Conservation (phyloP, 30 jellyfish, hydroid and myxozoan genomes). For the Turritopsis rubra region DNA sequence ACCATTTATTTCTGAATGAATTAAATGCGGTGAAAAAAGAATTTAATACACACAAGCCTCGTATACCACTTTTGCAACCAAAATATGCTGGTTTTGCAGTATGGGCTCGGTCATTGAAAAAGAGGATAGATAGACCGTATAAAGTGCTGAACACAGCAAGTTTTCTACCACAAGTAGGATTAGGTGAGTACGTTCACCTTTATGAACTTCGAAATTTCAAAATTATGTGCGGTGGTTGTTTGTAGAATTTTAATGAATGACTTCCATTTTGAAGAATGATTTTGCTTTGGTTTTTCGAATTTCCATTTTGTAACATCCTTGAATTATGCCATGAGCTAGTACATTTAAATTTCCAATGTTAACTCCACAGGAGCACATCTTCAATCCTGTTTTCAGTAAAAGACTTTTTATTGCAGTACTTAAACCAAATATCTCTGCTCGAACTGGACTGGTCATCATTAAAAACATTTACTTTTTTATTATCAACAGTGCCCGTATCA, state of each 20-base stretch:
- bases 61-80: constrained; percentile 76
- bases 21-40: constrained; percentile 88
- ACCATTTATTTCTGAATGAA: constrained; percentile 69
- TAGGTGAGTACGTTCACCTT: constrained; percentile 23
- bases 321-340: too few species aligned
- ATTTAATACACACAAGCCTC: constrained; percentile 75
- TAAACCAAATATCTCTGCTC: too few species aligned
- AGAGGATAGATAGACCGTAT: constrained; percentile 64
- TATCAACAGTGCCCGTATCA: too few species aligned
- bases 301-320: too few species aligned
- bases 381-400: too few species aligned
- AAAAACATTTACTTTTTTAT: too few species aligned
- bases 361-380: too few species aligned
- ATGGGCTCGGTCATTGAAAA: constrained; percentile 93
- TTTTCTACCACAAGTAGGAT: constrained; percentile 77
- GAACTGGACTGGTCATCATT: too few species aligned
- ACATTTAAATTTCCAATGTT: too few species aligned
- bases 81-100: constrained; percentile 95
- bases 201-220: not conserved
- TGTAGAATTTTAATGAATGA: not conserved
- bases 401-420: too few species aligned
- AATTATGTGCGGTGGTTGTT: too few species aligned
- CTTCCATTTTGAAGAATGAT: not conserved
- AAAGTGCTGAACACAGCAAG: constrained; percentile 59
- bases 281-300: too few species aligned